Evolutionary conservation across 1,140 invertebrate genomes (phyloP).

Genomic region (Bombus balteatus): DNA sequence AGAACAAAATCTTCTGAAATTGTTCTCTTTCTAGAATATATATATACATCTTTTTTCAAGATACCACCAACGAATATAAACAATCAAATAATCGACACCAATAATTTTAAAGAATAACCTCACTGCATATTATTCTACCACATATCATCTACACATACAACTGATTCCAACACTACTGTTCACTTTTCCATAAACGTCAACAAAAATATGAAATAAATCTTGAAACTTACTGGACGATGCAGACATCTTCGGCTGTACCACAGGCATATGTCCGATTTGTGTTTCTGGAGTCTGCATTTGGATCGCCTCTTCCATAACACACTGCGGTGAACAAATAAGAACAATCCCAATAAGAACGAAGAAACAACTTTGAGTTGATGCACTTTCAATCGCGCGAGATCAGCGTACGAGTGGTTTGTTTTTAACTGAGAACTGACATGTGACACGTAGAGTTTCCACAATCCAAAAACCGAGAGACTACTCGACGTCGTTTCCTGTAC

Average conservation of each 20-base stretch:
- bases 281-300: constrained; percentile 72
- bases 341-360: background rate
- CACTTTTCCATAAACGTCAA: background rate
- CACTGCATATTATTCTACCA: background rate
- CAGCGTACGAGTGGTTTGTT: background rate
- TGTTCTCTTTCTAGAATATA: no score
- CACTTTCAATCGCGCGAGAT: background rate
- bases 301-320: constrained; percentile 25
- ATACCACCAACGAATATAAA: no score
- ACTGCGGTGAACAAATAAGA: background rate
- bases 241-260: constrained; percentile 67
- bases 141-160: background rate
- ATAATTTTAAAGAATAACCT: background rate
- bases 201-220: constrained; percentile 1
- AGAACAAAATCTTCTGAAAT: no score
- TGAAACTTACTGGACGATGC: constrained; percentile 75
- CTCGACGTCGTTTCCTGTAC: background rate
- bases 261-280: constrained; percentile 66
- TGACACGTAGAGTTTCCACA: background rate
- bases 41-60: no score
- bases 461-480: background rate
- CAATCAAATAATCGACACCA: no score
- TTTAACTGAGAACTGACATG: background rate
- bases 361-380: background rate
- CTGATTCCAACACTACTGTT: no score